phyloP scores from a whole-genome alignment of 2,113 vertebrate species.

The Prionailurus bengalensis region DNA sequence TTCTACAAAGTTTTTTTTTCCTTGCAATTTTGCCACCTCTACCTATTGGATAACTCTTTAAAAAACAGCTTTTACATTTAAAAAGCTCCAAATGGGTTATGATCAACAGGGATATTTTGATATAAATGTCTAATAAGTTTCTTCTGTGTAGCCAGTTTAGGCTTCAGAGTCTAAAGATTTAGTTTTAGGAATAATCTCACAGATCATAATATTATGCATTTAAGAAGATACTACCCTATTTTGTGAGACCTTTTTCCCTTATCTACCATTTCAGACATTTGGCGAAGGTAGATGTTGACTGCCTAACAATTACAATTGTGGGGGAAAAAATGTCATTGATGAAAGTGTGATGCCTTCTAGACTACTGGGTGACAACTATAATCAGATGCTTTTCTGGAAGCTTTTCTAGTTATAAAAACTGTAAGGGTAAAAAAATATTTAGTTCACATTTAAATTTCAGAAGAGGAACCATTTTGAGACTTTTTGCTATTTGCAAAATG shows the following conservation, averaged over 20 bases:
- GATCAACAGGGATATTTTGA: not conserved
- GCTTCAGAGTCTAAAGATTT: not conserved
- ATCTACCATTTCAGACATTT: slow-evolving; percentile 15
- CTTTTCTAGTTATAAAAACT: slow-evolving; percentile 36
- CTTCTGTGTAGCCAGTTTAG: not conserved
- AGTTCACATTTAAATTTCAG: slow-evolving; percentile 9
- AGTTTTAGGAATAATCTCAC: not conserved
- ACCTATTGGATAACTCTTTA: not conserved
- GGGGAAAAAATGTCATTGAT: slow-evolving; percentile 20
- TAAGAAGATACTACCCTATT: not conserved
- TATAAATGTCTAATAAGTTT: slow-evolving; percentile 52
- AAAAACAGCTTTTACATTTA: not conserved
- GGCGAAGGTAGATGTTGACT: not conserved
- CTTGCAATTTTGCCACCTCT: not conserved
- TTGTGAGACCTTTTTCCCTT: not conserved
- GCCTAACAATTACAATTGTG: slow-evolving; percentile 25
- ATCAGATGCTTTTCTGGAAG: not conserved
- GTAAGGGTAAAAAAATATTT: not conserved
- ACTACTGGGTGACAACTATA: not conserved
- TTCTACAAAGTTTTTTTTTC: not conserved
- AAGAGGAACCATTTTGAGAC: not conserved
- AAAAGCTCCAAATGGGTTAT: not conserved
- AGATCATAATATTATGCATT: not conserved
- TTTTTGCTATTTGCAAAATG: slow-evolving; percentile 39
- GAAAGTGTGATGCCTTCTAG: not conserved